Percentiles rank a stretch among this genome's conserved stretches.
These are phyloP conservation scores for Lepidocolaptes lacrymiger DNA, from an alignment of 2,797 vertebrate genomes.

Conservation along the genomic window DNA sequence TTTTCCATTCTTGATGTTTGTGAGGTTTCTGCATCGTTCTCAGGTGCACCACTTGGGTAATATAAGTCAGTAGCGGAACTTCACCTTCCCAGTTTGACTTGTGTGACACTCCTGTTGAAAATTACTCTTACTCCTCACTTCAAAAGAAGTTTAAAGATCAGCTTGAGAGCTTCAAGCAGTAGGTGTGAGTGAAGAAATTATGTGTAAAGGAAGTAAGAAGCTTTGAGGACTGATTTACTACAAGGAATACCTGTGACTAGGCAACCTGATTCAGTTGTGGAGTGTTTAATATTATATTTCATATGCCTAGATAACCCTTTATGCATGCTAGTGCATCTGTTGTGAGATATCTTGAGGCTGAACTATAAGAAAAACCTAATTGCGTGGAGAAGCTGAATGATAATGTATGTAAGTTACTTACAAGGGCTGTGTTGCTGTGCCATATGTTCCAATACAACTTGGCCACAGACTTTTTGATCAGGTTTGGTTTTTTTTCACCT, in stretches of 20 bases:
- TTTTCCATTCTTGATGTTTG: not conserved
- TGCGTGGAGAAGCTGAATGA: not conserved
- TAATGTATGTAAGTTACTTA: not conserved
- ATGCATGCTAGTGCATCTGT: rapidly evolving
- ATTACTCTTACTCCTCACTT: not conserved
- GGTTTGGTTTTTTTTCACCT: not conserved
- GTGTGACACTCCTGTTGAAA: not conserved
- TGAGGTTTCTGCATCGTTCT: not conserved
- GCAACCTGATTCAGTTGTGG: not conserved
- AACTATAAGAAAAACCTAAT: not conserved
- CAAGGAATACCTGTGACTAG: not conserved
- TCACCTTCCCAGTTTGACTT: not conserved
- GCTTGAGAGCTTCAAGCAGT: not conserved
- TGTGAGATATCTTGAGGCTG: not conserved
- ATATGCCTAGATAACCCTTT: not conserved
- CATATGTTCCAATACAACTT: not conserved
- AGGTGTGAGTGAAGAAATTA: not conserved
- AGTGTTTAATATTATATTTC: not conserved
- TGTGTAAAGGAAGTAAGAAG: not conserved
- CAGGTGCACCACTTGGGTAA: not conserved
- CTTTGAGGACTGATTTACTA: not conserved
- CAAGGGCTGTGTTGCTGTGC: rapidly evolving
- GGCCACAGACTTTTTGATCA: not conserved
- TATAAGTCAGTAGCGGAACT: not conserved
- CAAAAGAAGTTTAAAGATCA: not conserved